Base-by-base conservation (phyloP, 2,797 vertebrate genomes). In the Chelonia mydas region DNA sequence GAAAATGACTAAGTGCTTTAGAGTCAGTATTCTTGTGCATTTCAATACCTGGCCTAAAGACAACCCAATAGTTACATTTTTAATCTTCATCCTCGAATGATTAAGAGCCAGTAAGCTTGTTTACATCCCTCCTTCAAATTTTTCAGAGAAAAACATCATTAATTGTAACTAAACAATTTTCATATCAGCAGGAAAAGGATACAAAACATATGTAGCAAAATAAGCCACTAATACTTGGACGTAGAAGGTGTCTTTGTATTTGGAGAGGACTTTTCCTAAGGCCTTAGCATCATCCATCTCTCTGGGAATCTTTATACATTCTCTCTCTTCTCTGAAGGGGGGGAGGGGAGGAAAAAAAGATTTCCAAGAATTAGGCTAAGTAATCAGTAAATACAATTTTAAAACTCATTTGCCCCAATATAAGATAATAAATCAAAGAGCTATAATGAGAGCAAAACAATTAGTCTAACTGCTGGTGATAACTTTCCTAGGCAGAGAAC, bases 251-350 rank as follows among this genome's bases (percentile, higher is more conserved):
- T 99, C 99, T 98, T 99, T 99, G 93, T 99, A 99, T 97, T 99
- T 99, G 92, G 99, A 99, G 90, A 99, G 98, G 87, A 99, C 99
- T 91, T 98, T 99, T 97, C 99, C 99, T 98, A 99, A 97, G 72
- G 99, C 99, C 98, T 99, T 99, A 95, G 99, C 99, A 97, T 99
- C 99, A 86, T 99, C 99, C 99, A 99, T 99, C 97, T 99, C 99
- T 98, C 99, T 99, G 28, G 99, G 99, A 96, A 99, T 98, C 97
- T 99, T 99, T 97, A 99, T 99, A 97, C 98, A 99, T 96, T 98
- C 98, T 98, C 98, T 98, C 98, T 99, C 99, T 97, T 99, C 99
- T 97, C 99, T 99, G 90, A 25, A 90, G 37, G 41, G 41, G 41
- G 41, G 41, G 41, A 4, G 41, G 5, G 49, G 49, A 49, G 7